Evolutionary conservation across 64 coral and sea anemone genomes (phyloP).

Genomic region (Orbicella faveolata): DNA sequence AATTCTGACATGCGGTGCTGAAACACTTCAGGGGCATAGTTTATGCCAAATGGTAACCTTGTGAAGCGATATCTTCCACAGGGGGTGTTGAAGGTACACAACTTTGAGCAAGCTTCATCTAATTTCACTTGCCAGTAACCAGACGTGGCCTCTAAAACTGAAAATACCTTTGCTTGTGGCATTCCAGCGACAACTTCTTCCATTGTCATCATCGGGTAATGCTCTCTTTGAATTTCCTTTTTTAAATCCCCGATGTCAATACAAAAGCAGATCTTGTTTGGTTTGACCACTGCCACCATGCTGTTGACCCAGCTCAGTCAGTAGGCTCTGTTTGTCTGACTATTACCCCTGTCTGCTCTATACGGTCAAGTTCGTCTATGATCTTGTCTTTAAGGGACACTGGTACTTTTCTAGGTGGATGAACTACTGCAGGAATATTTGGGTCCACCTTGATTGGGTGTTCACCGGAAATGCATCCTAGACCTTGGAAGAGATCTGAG

Average conservation of each 20-base stretch:
- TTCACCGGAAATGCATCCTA: constrained; percentile 32
- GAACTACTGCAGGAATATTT: not conserved
- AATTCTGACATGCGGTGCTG: constrained; percentile 44
- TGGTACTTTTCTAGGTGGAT: constrained; percentile 23
- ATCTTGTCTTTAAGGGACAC: not conserved
- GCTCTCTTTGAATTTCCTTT: constrained; percentile 24
- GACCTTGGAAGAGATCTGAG: constrained; percentile 40
- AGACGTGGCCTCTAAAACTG: constrained; percentile 42
- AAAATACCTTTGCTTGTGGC: constrained; percentile 33
- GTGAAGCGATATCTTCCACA: constrained; percentile 55
- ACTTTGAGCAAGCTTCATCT: constrained; percentile 38
- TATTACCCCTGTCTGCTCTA: constrained; percentile 31
- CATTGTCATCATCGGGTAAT: constrained; percentile 35
- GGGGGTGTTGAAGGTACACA: constrained; percentile 14
- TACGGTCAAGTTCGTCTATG: constrained; percentile 39
- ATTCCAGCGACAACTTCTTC: constrained; percentile 33
- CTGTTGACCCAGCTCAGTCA: constrained; percentile 29
- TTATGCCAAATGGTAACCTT: constrained; percentile 47
- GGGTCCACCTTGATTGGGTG: constrained; percentile 17
- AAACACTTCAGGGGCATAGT: constrained; percentile 57
- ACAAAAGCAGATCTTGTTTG: constrained; percentile 23
- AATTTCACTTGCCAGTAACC: constrained; percentile 58
- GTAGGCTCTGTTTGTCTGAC: constrained; percentile 35
- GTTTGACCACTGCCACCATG: constrained; percentile 50
- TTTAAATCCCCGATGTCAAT: constrained; percentile 31